Evolutionary conservation across 2,888 invertebrate genomes (phyloP).

Genomic region (Trissoscelio sp.): DNA sequence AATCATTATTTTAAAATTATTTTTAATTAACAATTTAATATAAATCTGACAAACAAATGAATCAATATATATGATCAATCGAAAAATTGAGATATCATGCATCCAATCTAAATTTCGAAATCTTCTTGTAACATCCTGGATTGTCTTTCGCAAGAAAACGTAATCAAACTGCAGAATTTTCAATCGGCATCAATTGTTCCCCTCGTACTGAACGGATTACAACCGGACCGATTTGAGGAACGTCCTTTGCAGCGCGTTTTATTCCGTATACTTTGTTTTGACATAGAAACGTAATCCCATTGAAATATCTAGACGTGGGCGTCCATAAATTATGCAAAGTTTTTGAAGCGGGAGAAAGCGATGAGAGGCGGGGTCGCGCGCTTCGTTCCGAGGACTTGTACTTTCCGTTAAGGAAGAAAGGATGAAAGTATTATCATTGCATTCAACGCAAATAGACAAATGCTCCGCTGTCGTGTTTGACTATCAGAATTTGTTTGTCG

Average conservation of each 20-base stretch:
- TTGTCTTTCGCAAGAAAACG: not conserved
- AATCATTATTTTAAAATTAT: too few species aligned
- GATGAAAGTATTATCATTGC: constrained; percentile 63
- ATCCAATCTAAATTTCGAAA: not conserved
- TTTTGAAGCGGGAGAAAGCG: constrained; percentile 46
- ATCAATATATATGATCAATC: not conserved
- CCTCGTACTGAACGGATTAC: constrained; percentile 28
- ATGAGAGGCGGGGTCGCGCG: constrained; percentile 41
- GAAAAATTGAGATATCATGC: not conserved
- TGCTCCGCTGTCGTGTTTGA: constrained; percentile 50
- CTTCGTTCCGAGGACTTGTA: constrained; percentile 37
- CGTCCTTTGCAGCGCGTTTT: constrained; percentile 8
- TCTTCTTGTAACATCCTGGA: constrained; percentile 2
- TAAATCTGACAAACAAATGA: not conserved
- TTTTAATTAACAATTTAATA: not conserved
- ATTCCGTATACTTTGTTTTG: constrained; percentile 57
- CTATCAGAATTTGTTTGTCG: constrained; percentile 65
- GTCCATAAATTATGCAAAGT: constrained; percentile 69
- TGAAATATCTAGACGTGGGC: constrained; percentile 61
- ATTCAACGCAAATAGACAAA: constrained; percentile 67
- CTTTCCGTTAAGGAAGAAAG: constrained; percentile 57
- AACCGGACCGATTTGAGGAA: constrained; percentile 30
- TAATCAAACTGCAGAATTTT: constrained; percentile 1
- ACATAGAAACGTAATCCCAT: constrained; percentile 59
- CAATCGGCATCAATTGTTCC: constrained; percentile 21